Evolutionary conservation across 2,888 invertebrate genomes (phyloP), one percentile per base, ranked within the genome.

Genomic region (Yponomeuta plumbellus): DNA sequence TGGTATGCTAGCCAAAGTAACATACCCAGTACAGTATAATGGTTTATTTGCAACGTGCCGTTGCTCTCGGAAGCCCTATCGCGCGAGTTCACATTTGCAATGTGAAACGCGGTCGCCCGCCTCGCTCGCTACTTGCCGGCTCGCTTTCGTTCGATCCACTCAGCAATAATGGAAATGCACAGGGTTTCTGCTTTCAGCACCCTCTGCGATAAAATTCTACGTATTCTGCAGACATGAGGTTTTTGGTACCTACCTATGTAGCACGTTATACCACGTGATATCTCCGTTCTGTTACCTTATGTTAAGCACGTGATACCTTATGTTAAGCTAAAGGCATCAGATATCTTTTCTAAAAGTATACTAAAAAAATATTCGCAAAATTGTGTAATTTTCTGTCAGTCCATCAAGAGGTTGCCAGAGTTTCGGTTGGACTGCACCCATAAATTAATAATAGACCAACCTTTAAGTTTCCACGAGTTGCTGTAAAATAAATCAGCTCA

Each of bases 401-500:
- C 13, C 44, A 13, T 52, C 44, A 17, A 52, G 44, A 52, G 44
- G 44, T 17, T 52, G 44, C 44, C 17, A 52, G 17, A 52, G 44
- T 52, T 17, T 52, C 44, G 44, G 17, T 52, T 52, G 44, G 44
- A 52, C 44, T 52, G 13, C 44, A 52, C 44, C 44, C 44, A 52
- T 52, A 52, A 70, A 70, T 62, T 70, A 74, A 71, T 75, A 73
- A 75, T 75, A 78, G 75, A 74, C 68, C 72, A 76, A 75, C 75
- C 73, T 77, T 77, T 76, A 74, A 73, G 73, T 74, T 72, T 74
- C 72, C 68, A 68, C 76, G 76, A 77, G 75, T 73, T 72, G 72
- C 75, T 75, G 72, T 72, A 76, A 80, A 81, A 84, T 85, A 85
- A 84, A 83, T 81, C 77, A 80, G 76, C 75, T 77, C 76, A 68